These are phyloP conservation scores for Cryptotermes secundus DNA, from an alignment of 1,140 invertebrate genomes.

Conservation along the genomic window DNA sequence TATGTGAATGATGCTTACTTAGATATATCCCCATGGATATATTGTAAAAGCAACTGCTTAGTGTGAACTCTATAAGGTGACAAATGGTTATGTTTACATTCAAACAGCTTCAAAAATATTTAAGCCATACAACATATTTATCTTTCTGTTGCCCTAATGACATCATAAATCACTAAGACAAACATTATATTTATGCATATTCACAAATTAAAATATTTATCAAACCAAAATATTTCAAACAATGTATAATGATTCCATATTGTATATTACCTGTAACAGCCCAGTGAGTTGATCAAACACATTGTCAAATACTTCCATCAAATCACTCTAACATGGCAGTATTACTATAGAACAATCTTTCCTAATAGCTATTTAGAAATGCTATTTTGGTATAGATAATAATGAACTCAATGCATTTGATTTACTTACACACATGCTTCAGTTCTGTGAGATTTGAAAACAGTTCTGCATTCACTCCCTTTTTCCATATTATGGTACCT, in stretches of 20 bases:
- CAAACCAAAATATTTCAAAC: neutral
- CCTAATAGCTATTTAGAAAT: neutral
- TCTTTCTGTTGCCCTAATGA: neutral
- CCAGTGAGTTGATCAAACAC: neutral
- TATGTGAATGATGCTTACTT: neutral
- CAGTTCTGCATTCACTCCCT: neutral
- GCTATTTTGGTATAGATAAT: neutral
- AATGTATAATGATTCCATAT: neutral
- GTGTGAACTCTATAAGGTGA: neutral
- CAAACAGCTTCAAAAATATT: constrained; percentile 18
- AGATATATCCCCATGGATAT: neutral
- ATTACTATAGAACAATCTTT: neutral
- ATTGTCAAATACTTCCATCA: neutral
- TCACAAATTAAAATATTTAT: constrained; percentile 2
- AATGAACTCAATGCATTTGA: neutral
- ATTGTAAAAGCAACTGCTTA: neutral
- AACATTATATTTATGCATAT: neutral
- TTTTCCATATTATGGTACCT: neutral
- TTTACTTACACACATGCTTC: neutral
- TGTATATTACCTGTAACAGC: neutral
- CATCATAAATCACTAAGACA: neutral
- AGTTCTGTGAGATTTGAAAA: neutral
- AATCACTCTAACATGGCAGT: constrained; percentile 2
- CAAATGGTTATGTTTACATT: neutral
- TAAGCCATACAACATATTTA: neutral